Percentiles rank a stretch among this genome's conserved stretches.
phyloP scores from a whole-genome alignment of 2,888 invertebrate species.

The Apamea sordens region DNA sequence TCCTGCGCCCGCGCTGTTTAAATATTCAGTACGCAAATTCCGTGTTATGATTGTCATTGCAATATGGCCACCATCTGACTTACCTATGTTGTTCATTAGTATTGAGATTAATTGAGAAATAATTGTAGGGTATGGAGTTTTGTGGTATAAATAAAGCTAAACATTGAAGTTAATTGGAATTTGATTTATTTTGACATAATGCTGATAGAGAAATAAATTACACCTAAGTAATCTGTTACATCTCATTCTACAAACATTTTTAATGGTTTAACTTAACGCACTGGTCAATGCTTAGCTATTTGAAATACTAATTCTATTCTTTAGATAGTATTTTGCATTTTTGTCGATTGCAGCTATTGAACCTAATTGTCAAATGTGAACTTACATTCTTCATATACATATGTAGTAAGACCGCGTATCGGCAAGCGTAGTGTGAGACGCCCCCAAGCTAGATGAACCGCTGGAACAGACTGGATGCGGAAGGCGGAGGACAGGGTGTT shows the following conservation, averaged over 20 bases:
- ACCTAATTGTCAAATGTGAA: not conserved
- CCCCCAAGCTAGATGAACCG: not conserved
- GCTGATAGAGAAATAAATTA: not conserved
- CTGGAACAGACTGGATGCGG: not conserved
- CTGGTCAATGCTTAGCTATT: not conserved
- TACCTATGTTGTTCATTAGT: constrained; percentile 46
- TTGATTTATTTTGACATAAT: constrained; percentile 29
- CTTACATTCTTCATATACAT: not conserved
- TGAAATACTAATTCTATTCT: not conserved
- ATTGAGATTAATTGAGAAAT: constrained; percentile 43
- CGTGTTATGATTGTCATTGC: constrained; percentile 56
- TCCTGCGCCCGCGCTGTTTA: constrained; percentile 64
- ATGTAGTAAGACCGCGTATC: not conserved
- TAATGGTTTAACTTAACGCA: not conserved
- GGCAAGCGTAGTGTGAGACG: not conserved
- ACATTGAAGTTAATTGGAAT: not conserved
- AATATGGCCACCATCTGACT: constrained; percentile 35
- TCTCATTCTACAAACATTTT: not conserved
- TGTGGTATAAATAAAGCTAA: constrained; percentile 8
- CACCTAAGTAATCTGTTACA: not conserved
- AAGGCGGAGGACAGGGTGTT: not conserved
- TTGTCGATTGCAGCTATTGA: not conserved
- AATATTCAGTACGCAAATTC: constrained; percentile 61
- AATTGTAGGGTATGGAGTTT: constrained; percentile 15
- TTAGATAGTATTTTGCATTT: not conserved